Percentiles rank a stretch among this genome's conserved stretches.
These are phyloP conservation scores for Xyrichtys novacula DNA, from an alignment of 2,797 vertebrate genomes.

Conservation along the genomic window DNA sequence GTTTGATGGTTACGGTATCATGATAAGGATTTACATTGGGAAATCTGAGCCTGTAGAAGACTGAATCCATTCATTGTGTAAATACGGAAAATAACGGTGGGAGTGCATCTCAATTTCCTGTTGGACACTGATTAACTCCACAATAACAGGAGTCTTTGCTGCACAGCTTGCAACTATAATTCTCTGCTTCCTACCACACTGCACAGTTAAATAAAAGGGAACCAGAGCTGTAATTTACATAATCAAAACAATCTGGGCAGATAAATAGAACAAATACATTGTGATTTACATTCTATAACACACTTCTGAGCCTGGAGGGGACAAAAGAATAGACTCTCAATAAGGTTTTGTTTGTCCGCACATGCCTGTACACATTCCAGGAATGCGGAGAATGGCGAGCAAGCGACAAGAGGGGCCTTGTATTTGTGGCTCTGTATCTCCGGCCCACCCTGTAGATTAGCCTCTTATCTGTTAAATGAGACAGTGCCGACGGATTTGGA, in stretches of 20 bases:
- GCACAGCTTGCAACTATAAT: slow-evolving; percentile 7
- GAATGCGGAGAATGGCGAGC: slow-evolving; percentile 75
- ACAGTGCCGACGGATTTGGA: slow-evolving; percentile 81
- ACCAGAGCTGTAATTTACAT: slow-evolving; percentile 21
- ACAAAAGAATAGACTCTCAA: slow-evolving; percentile 48
- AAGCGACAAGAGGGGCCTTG: slow-evolving; percentile 80
- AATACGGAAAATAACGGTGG: slow-evolving; percentile 11
- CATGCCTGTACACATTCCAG: slow-evolving; percentile 78
- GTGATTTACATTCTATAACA: slow-evolving; percentile 46
- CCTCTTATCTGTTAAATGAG: slow-evolving; percentile 85
- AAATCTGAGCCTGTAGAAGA: background rate
- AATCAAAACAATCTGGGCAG: slow-evolving; percentile 30
- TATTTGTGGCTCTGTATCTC: slow-evolving; percentile 71
- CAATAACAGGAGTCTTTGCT: slow-evolving; percentile 18
- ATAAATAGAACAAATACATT: slow-evolving; percentile 55
- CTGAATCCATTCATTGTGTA: background rate
- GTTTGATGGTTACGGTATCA: slow-evolving; percentile 10
- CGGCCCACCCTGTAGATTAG: slow-evolving; percentile 80
- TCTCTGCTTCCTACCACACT: slow-evolving; percentile 11
- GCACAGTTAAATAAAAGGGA: slow-evolving; percentile 3
- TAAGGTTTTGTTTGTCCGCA: slow-evolving; percentile 72
- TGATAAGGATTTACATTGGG: slow-evolving; percentile 7
- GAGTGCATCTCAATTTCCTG: background rate
- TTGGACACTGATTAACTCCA: slow-evolving; percentile 5
- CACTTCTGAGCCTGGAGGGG: slow-evolving; percentile 32